A percentile compares a stretch with the other conserved stretches of the same genome.
These are phyloP conservation scores for Rhagoletis pomonella DNA, from an alignment of 1,140 invertebrate species.

Conservation along the genomic window DNA sequence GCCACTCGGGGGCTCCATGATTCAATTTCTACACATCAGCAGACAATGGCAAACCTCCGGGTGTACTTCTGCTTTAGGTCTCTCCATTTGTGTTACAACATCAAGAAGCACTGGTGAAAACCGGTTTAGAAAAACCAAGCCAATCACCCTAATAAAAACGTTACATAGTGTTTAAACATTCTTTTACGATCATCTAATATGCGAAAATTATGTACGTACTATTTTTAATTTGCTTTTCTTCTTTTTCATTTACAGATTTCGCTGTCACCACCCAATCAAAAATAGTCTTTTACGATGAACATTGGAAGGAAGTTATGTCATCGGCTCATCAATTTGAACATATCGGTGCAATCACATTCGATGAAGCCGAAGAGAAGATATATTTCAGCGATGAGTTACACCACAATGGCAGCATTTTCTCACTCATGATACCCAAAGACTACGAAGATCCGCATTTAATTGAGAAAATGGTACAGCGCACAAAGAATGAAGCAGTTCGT, in stretches of 20 bases:
- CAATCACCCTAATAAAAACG: too few relatives aligned
- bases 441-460: constrained; percentile 59
- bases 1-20: too few relatives aligned
- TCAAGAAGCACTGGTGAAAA: too few relatives aligned
- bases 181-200: too few relatives aligned
- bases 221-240: not conserved
- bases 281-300: constrained; percentile 79
- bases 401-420: constrained; percentile 80
- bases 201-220: too few relatives aligned
- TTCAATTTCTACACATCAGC: too few relatives aligned
- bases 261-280: constrained; percentile 79
- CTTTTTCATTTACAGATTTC: constrained; percentile 79
- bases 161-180: too few relatives aligned
- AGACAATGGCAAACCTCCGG: too few relatives aligned
- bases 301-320: constrained; percentile 76
- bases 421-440: constrained; percentile 74
- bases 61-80: too few relatives aligned
- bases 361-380: constrained; percentile 78
- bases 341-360: constrained; percentile 80
- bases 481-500: constrained; percentile 74
- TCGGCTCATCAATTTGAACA: constrained; percentile 76
- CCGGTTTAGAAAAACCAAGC: too few relatives aligned
- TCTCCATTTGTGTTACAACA: too few relatives aligned
- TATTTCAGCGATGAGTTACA: constrained; percentile 79
- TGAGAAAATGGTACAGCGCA: constrained; percentile 67